Evolutionary conservation across 2,113 vertebrate species (phyloP).

Genomic region (Misgurnus mizolepis): DNA sequence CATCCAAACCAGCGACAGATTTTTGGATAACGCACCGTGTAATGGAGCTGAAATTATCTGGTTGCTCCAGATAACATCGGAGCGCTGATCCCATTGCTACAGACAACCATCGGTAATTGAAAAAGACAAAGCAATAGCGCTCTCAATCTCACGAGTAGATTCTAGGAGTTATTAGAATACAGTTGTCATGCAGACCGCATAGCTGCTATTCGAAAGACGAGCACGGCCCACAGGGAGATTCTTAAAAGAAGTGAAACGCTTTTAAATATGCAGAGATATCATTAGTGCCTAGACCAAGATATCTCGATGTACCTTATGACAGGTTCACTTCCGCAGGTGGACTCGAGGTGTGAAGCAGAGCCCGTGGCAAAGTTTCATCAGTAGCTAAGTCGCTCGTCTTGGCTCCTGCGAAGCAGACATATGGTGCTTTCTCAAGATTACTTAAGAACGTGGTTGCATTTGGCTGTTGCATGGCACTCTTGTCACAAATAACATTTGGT

Average conservation of each 20-base stretch:
- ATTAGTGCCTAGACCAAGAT: constrained; percentile 46
- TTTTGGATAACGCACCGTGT: constrained; percentile 37
- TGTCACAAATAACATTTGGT: background rate
- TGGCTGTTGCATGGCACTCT: background rate
- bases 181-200: constrained; percentile 27
- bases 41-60: constrained; percentile 45
- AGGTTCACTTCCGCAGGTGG: constrained; percentile 26
- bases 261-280: constrained; percentile 53
- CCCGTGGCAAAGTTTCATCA: background rate
- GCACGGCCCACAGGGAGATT: background rate
- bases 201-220: constrained; percentile 4
- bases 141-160: constrained; percentile 21
- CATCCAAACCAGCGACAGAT: constrained; percentile 41
- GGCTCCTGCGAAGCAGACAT: constrained; percentile 34
- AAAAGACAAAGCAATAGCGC: constrained; percentile 51
- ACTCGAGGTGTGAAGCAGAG: constrained; percentile 30
- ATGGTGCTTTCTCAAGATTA: constrained; percentile 34
- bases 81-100: constrained; percentile 50
- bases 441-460: constrained; percentile 17
- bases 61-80: constrained; percentile 53
- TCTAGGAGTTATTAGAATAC: constrained; percentile 18
- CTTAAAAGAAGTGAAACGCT: constrained; percentile 37
- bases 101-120: constrained; percentile 54
- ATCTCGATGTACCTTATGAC: constrained; percentile 28
- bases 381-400: constrained; percentile 8